Evolutionary conservation across 2,888 invertebrate species (phyloP).

Genomic region (Cosmia pyralina): DNA sequence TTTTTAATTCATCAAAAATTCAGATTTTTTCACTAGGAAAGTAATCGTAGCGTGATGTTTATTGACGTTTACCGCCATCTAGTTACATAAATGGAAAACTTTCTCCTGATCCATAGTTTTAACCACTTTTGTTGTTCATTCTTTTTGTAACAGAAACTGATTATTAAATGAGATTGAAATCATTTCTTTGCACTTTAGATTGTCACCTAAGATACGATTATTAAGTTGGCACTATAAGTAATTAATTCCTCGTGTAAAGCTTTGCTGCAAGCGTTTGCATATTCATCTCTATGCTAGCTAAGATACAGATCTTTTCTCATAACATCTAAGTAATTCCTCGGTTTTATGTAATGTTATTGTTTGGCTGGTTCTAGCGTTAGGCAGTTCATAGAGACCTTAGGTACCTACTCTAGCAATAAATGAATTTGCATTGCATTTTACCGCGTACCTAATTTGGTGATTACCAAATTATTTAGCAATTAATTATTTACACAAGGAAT

Average conservation of each 20-base stretch:
- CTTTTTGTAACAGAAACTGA: not conserved
- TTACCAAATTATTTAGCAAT: too few species aligned
- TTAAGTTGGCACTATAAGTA: constrained; percentile 2
- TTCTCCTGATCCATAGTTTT: not conserved
- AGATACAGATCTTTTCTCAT: constrained; percentile 45
- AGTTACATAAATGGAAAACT: constrained; percentile 3
- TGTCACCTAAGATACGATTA: constrained; percentile 7
- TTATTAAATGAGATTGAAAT: not conserved
- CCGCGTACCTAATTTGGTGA: too few species aligned
- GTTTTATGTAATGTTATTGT: constrained; percentile 17
- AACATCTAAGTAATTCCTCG: constrained; percentile 1
- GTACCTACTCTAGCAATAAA: too few species aligned
- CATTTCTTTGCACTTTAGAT: constrained; percentile 1
- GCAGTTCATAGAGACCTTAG: too few species aligned
- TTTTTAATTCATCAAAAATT: too few species aligned
- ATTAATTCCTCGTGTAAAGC: constrained; percentile 21
- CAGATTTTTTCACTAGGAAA: not conserved
- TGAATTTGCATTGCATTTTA: too few species aligned
- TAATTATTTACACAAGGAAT: not conserved
- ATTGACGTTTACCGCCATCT: constrained; percentile 16
- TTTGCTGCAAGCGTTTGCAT: constrained; percentile 9
- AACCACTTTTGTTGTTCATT: not conserved
- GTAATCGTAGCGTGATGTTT: not conserved
- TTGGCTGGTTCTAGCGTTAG: not conserved
- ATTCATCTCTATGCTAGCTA: constrained; percentile 9